phyloP scores from a whole-genome alignment of 2,113 vertebrate species.

The Indri indri region DNA sequence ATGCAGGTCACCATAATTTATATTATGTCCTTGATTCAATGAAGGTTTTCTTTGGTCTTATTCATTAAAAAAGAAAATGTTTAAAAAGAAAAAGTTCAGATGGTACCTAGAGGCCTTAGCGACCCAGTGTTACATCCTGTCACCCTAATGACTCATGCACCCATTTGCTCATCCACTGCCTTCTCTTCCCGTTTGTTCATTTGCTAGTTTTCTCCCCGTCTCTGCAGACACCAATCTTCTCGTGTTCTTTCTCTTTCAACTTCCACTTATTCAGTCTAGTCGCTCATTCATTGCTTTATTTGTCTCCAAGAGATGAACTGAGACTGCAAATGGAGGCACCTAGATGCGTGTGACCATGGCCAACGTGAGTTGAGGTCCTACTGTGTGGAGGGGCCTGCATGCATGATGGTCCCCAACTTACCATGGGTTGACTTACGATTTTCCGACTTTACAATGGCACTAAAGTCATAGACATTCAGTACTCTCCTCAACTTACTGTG shows the following conservation, averaged over 20 bases:
- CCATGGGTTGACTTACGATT: background rate
- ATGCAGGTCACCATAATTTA: background rate
- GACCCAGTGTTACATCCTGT: too few species aligned
- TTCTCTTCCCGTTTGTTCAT: background rate
- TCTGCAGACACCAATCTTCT: background rate
- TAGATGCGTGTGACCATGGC: too few species aligned
- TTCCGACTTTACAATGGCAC: background rate
- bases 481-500: background rate
- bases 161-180: too few species aligned
- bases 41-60: background rate
- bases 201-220: background rate
- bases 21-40: background rate
- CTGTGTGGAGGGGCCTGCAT: background rate
- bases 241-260: background rate
- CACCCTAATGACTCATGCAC: background rate
- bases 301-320: background rate
- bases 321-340: background rate
- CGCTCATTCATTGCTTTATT: background rate
- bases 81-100: background rate
- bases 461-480: background rate
- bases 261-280: background rate
- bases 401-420: background rate
- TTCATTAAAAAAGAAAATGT: background rate
- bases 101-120: too few species aligned
- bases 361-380: background rate